phyloP scores from a whole-genome alignment of 2,797 vertebrate species.

The Podarcis siculus region DNA sequence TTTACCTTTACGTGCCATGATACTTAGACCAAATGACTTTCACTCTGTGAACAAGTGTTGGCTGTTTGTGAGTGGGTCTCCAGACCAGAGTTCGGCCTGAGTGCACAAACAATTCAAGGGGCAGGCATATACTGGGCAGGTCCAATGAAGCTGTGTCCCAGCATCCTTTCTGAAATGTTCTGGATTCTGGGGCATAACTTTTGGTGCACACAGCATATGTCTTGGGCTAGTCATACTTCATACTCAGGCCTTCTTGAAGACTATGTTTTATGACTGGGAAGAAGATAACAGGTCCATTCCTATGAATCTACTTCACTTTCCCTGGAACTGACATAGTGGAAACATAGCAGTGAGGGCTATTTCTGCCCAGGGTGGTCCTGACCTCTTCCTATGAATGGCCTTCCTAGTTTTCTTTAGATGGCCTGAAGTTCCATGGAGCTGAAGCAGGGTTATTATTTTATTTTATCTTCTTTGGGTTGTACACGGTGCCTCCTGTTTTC shows the following conservation, averaged over 20 bases:
- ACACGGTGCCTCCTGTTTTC: not conserved
- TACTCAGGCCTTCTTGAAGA: not conserved
- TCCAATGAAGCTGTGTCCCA: not conserved
- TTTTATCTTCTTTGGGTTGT: conserved; percentile 1
- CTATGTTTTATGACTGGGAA: not conserved
- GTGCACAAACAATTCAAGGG: not conserved
- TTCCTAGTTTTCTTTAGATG: conserved; percentile 9
- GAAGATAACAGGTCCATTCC: not conserved
- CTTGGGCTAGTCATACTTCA: not conserved
- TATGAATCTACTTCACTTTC: not conserved
- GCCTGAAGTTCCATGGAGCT: not conserved
- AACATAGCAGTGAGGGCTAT: not conserved
- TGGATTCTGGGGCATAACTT: not conserved
- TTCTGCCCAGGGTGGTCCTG: not conserved
- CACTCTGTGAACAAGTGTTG: not conserved
- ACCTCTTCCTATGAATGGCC: not conserved
- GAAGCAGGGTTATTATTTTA: not conserved
- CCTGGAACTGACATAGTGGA: not conserved
- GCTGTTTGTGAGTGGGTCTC: not conserved
- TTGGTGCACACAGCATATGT: not conserved
- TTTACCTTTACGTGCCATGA: too few species aligned
- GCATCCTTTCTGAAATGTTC: not conserved
- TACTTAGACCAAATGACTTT: not conserved
- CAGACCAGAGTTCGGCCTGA: not conserved
- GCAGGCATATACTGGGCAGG: not conserved